Conservation (phyloP, 1,140 invertebrate species). For the Drosophila watanabei region DNA sequence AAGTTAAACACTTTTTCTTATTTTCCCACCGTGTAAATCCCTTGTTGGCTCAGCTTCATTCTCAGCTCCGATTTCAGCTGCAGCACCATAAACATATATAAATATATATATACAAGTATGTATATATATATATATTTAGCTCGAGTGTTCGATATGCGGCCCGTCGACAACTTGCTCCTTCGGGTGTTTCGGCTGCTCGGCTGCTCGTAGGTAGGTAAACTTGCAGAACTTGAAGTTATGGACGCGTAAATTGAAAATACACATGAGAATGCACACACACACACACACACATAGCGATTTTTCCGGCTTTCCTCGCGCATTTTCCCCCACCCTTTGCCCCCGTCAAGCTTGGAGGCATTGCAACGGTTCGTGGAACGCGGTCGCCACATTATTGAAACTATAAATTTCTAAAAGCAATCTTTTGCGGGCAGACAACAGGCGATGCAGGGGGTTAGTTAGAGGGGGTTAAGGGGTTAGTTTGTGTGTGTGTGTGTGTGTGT, state of each 20-base stretch:
- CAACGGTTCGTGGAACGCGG: slow-evolving; percentile 58
- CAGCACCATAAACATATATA: slow-evolving; percentile 17
- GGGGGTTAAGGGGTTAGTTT: neutral
- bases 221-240: slow-evolving; percentile 82
- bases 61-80: slow-evolving; percentile 38
- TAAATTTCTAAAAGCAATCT: slow-evolving; percentile 83
- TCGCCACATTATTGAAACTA: slow-evolving; percentile 82
- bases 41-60: slow-evolving; percentile 14
- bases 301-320: neutral
- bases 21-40: neutral
- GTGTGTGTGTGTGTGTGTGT: too few relatives aligned
- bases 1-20: too few relatives aligned
- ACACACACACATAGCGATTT: slow-evolving; percentile 8
- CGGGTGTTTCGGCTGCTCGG: slow-evolving; percentile 11
- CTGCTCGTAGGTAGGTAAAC: slow-evolving; percentile 57
- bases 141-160: slow-evolving; percentile 76
- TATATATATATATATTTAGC: slow-evolving; percentile 15
- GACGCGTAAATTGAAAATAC: slow-evolving; percentile 84
- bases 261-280: slow-evolving; percentile 63
- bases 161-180: slow-evolving; percentile 42
- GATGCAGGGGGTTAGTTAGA: slow-evolving; percentile 1
- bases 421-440: slow-evolving; percentile 75
- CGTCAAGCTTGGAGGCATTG: slow-evolving; percentile 37
- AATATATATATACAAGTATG: neutral
- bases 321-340: neutral